Base-by-base conservation (phyloP, 2,888 invertebrate species). In the Allygus modestus region DNA sequence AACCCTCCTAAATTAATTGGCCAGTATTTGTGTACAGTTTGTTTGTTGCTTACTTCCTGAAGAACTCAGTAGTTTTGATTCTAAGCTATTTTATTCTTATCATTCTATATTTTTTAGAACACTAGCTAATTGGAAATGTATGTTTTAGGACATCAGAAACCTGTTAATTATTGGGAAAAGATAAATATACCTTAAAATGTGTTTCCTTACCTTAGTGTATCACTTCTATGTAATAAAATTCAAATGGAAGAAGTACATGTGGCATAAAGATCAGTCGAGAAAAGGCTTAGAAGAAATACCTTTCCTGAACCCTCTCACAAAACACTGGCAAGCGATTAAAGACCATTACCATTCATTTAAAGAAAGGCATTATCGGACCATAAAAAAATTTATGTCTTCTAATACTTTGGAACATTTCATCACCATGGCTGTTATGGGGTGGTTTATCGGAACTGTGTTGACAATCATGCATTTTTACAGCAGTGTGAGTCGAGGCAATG, bases 351-450 rank as follows among this genome's bases (percentile, higher is more conserved):
- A 28, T 26, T 65, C 65, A 65, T 26, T 65, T 65, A 28, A 26
- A 17, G 2, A 65, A 65, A 65, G 17, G 31, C 28, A 65, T 65
- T 28, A 28, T 31, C 15, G 20, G 12, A 28, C 20, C 1, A 26
- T 65, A 15, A 77, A 83, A 12, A 43, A 37, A 0, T 28, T 85
- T 7, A 58, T 54, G 20, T 86, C 85, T 0, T 90, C 93, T 88
- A 90, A 94, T 88, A 91, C 94, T 88, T 91, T 92, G 82, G 92
- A 92, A 87, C 94, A 95, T 89, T 94, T 92, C 86, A 89, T 94
- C 1, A 83, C 93, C 23, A 95, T 94, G 88, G 94, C 94, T 88
- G 86, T 94, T 0, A 87, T 93, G 17, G 95, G 95, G 0, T 95
- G 95, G 87, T 86, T 94, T 0, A 92, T 81, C 33, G 33, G 41